Conservation (phyloP, 1,140 invertebrate species). For the Metaphire vulgaris region DNA sequence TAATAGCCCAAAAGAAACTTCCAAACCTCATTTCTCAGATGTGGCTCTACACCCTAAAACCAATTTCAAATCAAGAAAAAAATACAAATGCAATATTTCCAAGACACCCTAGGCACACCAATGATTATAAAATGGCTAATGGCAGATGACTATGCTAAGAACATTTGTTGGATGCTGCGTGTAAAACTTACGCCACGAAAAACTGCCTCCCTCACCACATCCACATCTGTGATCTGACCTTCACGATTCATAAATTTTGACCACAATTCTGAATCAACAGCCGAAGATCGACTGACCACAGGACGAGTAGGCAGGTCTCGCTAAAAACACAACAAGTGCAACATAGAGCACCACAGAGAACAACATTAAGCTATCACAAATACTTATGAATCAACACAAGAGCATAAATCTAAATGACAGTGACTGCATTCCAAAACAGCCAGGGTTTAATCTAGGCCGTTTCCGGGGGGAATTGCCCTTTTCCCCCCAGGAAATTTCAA, state of each 20-base stretch:
- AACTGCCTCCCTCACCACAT: constrained; percentile 68
- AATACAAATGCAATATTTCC: background rate
- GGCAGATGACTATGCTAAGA: background rate
- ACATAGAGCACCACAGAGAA: no score
- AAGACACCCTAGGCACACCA: background rate
- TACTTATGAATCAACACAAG: no score
- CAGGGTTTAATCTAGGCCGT: no score
- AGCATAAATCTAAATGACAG: no score
- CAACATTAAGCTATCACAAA: no score
- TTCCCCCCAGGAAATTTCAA: no score
- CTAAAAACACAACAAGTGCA: constrained; percentile 32
- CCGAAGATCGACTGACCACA: constrained; percentile 50
- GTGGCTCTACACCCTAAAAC: constrained; percentile 61
- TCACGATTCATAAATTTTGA: constrained; percentile 65
- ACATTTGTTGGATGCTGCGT: background rate
- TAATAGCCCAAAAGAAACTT: constrained; percentile 88
- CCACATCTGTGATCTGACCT: constrained; percentile 57
- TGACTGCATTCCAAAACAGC: background rate
- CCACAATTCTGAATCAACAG: constrained; percentile 74
- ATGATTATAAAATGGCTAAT: background rate
- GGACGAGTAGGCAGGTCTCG: constrained; percentile 50
- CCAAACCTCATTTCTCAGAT: constrained; percentile 80
- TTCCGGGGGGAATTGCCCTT: no score
- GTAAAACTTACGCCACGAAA: constrained; percentile 70
- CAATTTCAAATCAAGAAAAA: constrained; percentile 12